phyloP scores from a whole-genome alignment of 2,888 invertebrate genomes.

The Dexiosoma caninum region DNA sequence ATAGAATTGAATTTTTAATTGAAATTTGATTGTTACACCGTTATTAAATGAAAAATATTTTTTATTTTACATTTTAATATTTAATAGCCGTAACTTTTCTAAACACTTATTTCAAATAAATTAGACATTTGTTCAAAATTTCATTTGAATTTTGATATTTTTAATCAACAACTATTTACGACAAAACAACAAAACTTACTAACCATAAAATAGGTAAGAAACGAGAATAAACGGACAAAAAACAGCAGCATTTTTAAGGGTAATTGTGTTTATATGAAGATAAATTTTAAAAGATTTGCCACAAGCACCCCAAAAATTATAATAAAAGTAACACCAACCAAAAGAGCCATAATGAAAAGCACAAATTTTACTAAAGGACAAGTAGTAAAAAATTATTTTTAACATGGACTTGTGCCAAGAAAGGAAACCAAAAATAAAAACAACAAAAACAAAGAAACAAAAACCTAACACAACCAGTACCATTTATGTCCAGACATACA shows the following conservation, averaged over 20 bases:
- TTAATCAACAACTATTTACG: conserved; percentile 3
- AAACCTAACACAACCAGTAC: background rate
- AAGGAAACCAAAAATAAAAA: conserved; percentile 36
- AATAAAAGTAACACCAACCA: background rate
- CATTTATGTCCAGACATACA: too few relatives aligned
- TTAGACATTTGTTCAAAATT: background rate
- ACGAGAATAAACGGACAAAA: too few relatives aligned
- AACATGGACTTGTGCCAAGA: conserved; percentile 14
- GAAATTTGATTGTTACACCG: too few relatives aligned
- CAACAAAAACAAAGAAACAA: too few relatives aligned
- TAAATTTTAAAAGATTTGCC: conserved; percentile 32
- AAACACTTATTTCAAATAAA: background rate
- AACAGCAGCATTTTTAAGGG: conserved; percentile 39
- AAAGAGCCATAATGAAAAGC: too few relatives aligned
- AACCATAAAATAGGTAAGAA: conserved; percentile 32
- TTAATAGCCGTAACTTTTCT: background rate
- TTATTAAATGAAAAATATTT: background rate
- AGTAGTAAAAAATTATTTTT: conserved; percentile 33
- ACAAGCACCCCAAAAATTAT: conserved; percentile 1
- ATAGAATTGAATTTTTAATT: too few relatives aligned
- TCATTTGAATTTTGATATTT: conserved; percentile 29
- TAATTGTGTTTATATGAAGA: conserved; percentile 49
- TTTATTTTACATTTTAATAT: background rate
- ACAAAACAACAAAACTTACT: background rate
- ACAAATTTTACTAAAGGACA: too few relatives aligned